Conservation (phyloP, 1,140 invertebrate species). For the Pogonus chalceus region DNA sequence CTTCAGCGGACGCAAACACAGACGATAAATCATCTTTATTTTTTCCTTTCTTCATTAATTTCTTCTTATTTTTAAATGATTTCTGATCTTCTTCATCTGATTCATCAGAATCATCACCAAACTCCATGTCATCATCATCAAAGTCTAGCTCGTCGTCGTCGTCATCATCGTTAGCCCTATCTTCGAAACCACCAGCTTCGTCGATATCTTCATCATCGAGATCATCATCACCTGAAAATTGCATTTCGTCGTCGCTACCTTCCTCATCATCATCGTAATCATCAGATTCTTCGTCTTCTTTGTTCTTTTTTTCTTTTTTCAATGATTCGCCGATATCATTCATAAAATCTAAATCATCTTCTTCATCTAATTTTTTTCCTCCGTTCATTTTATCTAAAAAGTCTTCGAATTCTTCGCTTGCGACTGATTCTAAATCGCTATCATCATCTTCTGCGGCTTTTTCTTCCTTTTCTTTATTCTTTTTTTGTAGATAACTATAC, state of each 20-base stretch:
- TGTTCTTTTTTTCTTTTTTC: constrained; percentile 19
- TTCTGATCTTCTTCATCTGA: neutral
- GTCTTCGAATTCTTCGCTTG: constrained; percentile 82
- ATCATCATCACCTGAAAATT: constrained; percentile 31
- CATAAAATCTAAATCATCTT: constrained; percentile 48
- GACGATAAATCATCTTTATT: constrained; percentile 21
- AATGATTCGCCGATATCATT: constrained; percentile 41
- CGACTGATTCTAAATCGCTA: constrained; percentile 68
- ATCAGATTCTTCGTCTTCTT: constrained; percentile 36
- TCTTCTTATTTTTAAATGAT: constrained; percentile 16
- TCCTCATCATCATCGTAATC: constrained; percentile 34
- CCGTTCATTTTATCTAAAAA: constrained; percentile 58
- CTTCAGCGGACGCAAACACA: constrained; percentile 33
- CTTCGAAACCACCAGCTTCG: constrained; percentile 19
- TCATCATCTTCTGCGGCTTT: constrained; percentile 28
- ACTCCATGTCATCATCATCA: constrained; percentile 12
- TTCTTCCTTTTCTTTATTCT: constrained; percentile 28
- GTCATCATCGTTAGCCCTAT: neutral
- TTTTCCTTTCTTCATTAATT: constrained; percentile 16
- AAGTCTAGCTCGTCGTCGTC: constrained; percentile 11
- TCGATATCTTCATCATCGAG: constrained; percentile 21
- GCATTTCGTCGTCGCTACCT: constrained; percentile 34
- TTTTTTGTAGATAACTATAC: constrained; percentile 49
- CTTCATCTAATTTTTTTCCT: constrained; percentile 29
- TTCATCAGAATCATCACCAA: neutral